Evolutionary conservation across 2,797 vertebrate species (phyloP).

Genomic region (Galago senegalensis): DNA sequence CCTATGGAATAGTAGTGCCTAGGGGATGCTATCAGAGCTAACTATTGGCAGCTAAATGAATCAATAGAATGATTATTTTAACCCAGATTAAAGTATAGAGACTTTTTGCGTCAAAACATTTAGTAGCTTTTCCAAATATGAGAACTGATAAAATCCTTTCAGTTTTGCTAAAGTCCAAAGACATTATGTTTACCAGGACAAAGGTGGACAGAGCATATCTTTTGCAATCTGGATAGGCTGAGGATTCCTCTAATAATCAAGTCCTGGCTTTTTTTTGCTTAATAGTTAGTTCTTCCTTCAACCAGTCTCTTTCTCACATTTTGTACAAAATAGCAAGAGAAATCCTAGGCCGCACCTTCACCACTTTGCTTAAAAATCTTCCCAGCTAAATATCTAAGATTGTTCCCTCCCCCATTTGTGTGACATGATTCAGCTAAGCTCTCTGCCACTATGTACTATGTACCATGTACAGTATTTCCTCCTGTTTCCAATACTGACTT

Average conservation of each 20-base stretch:
- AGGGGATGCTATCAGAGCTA: not conserved
- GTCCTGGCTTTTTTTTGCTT: not conserved
- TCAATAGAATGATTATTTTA: not conserved
- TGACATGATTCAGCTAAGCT: no score
- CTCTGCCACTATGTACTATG: no score
- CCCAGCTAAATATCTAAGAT: not conserved
- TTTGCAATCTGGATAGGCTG: not conserved
- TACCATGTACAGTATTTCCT: not conserved
- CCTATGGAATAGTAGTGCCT: not conserved
- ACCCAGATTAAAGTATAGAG: not conserved
- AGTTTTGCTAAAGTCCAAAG: not conserved
- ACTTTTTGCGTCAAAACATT: not conserved
- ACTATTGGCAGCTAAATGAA: not conserved
- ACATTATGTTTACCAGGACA: not conserved
- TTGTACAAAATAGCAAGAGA: not conserved
- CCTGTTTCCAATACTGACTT: not conserved
- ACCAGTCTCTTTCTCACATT: not conserved
- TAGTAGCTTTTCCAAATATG: not conserved
- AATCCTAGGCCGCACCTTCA: not conserved
- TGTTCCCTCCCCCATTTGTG: no score
- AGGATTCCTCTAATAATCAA: constrained; percentile 6
- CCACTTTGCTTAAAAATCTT: not conserved
- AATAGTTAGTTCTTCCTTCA: not conserved
- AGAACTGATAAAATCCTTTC: not conserved
- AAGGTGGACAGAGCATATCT: not conserved